Evolutionary conservation across 2,888 invertebrate genomes (phyloP), one percentile per base, ranked within the genome.

Genomic region (Melitaea athalia): DNA sequence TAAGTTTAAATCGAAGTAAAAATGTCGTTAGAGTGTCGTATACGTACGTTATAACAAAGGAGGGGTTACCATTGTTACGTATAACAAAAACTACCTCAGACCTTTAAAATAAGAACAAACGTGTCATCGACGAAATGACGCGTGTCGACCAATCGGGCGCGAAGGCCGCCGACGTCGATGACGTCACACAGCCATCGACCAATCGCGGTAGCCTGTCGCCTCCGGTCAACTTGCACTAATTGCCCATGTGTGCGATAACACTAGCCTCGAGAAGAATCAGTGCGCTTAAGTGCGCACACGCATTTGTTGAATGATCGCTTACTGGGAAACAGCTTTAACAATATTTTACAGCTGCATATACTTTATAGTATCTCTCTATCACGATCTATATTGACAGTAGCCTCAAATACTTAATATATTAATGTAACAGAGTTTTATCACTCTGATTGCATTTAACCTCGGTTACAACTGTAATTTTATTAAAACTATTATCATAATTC

Each of bases 101-200:
- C 84, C 89, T 89, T 85, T 79, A 86, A 91, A 92, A 92, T 92
- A 92, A 92, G 92, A 92, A 92, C 91, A 92, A 92, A 91, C 88
- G 85, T 92, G 91, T 91, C 91, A 92, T 91, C 91, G 92, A 91
- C 83, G 88, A 91, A 92, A 91, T 92, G 91, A 92, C 89, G 91
- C 90, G 90, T 91, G 91, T 90, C 92, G 90, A 90, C 92, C 92
- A 92, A 92, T 92, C 87, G 83, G 89, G 91, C 91, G 88, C 88
- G 86, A 91, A 90, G 91, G 92, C 91, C 90, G 85, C 91, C 87
- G 88, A 88, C 87, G 89, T 83, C 79, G 85, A 80, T 92, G 92
- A 92, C 92, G 92, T 92, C 92, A 92, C 80, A 67, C 76, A 80
- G 77, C 82, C 83, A 82, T 79, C 86, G 85, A 82, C 92, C 92